phyloP scores from a whole-genome alignment of 2,113 vertebrate species.

The Clarias gariepinus region DNA sequence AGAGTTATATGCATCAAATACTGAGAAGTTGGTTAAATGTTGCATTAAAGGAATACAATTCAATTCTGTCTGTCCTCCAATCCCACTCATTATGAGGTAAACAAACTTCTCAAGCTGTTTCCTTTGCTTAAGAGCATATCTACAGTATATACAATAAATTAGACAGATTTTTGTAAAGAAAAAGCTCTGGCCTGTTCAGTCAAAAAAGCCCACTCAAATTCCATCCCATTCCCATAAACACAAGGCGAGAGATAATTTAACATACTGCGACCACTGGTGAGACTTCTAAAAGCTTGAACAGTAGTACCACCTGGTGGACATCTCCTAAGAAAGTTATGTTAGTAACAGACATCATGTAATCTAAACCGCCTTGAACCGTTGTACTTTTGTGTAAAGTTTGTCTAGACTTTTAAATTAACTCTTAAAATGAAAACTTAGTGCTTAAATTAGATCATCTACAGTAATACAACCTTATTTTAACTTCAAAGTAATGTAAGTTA shows the following conservation, averaged over 20 bases:
- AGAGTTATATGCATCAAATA: neutral
- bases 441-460: neutral
- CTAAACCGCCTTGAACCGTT: neutral
- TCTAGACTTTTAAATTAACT: neutral
- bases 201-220: constrained; percentile 1
- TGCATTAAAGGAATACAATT: neutral
- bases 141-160: neutral
- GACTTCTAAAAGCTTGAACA: neutral
- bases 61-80: neutral
- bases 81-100: neutral
- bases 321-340: neutral
- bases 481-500: neutral
- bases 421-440: neutral
- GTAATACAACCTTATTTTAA: neutral
- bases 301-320: constrained; percentile 40
- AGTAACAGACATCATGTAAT: neutral
- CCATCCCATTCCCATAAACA: constrained; percentile 7
- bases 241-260: neutral
- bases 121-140: neutral
- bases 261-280: neutral
- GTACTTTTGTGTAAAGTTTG: neutral
- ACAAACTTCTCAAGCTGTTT: neutral
- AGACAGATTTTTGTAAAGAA: neutral
- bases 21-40: neutral
- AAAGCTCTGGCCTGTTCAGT: neutral